Evolutionary conservation across 2,797 vertebrate genomes (phyloP).

Genomic region (Myripristis jacobus): DNA sequence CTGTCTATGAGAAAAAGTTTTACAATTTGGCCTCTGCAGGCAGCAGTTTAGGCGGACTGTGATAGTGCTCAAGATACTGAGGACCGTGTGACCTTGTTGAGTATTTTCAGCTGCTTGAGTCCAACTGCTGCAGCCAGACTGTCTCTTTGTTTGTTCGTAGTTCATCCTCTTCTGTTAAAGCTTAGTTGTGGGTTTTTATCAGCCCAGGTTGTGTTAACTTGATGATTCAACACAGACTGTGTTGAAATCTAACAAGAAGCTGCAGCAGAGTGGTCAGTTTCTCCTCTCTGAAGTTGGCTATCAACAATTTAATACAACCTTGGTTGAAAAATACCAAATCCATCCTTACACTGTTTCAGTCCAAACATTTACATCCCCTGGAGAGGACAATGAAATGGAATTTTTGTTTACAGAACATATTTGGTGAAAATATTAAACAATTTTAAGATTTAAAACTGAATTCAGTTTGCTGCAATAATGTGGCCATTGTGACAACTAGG

Average conservation of each 20-base stretch:
- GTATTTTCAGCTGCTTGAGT: neutral
- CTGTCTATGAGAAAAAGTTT: too few relatives aligned
- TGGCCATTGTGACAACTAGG: conserved; percentile 2
- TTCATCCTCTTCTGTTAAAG: too few relatives aligned
- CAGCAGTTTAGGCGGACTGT: conserved; percentile 3
- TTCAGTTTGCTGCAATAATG: conserved; percentile 6
- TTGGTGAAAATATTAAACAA: conserved; percentile 10
- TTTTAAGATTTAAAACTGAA: neutral
- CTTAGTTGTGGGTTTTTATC: too few relatives aligned
- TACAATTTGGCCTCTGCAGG: neutral
- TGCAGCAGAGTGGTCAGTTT: too few relatives aligned
- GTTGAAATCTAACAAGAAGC: too few relatives aligned
- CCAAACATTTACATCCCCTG: neutral
- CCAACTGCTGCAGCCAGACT: conserved; percentile 9
- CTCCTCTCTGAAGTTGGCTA: too few relatives aligned
- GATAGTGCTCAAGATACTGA: neutral
- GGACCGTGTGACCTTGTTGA: neutral
- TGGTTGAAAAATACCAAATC: neutral
- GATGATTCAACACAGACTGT: too few relatives aligned
- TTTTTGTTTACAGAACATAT: conserved; percentile 28
- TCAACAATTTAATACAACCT: too few relatives aligned
- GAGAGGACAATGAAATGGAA: conserved; percentile 2
- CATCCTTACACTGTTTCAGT: too few relatives aligned
- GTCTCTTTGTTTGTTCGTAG: conserved; percentile 7
- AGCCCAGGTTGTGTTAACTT: too few relatives aligned